These are phyloP conservation scores for Macroramphosus scolopax DNA, from an alignment of 2,797 vertebrate genomes.

Conservation along the genomic window DNA sequence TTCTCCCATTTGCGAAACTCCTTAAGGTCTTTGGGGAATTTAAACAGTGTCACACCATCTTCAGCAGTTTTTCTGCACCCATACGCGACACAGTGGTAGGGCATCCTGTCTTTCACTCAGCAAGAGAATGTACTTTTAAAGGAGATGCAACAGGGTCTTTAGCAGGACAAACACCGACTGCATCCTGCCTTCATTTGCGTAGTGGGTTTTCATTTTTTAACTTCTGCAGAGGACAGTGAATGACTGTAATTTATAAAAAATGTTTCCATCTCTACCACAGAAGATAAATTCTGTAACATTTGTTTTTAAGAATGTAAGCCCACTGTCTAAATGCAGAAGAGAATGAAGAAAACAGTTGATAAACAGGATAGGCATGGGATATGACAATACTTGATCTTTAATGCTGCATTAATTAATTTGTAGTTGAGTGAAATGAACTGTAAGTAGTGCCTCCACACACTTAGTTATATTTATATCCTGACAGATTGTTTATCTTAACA, in stretches of 20 bases:
- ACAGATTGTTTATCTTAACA: background rate
- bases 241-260: too few species aligned
- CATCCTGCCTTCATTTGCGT: constrained; percentile 1
- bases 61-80: constrained; percentile 75
- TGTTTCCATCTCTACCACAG: too few species aligned
- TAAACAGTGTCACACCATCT: constrained; percentile 71
- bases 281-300: too few species aligned
- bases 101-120: constrained; percentile 56
- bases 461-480: background rate
- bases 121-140: background rate
- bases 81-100: constrained; percentile 75
- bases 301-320: too few species aligned
- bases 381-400: too few species aligned
- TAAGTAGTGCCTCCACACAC: too few species aligned
- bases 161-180: background rate
- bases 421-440: too few species aligned
- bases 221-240: constrained; percentile 22
- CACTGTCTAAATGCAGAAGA: background rate
- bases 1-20: constrained; percentile 79
- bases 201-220: background rate
- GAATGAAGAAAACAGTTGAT: too few species aligned
- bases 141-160: background rate
- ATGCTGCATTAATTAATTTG: too few species aligned
- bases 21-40: constrained; percentile 73
- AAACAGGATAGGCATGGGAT: too few species aligned